Evolutionary conservation across 2,113 vertebrate genomes (phyloP), one percentile per base, ranked within the genome.

Genomic region (Aleadryas rufinucha): DNA sequence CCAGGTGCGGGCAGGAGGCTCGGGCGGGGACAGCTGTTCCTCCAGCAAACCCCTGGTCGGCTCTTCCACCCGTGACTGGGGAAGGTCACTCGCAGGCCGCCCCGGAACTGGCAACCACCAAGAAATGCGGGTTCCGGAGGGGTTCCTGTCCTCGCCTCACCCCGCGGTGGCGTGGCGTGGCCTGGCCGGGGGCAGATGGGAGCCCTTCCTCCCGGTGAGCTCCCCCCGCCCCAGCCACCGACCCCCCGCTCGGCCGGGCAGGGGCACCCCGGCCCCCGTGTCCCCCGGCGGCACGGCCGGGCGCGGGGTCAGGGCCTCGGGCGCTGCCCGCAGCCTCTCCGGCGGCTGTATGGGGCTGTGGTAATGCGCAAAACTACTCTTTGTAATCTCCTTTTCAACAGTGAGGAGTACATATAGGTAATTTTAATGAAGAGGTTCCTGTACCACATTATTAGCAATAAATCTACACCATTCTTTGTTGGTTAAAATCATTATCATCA

Each of bases 401-500:
- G 87, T 50, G 63, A 96, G 97, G 97, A 98, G 97, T 96, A 98
- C 97, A 97, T 98, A 97, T 96, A 98, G 97, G 98, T 97, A 96
- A 97, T 98, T 98, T 98, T 98, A 98, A 98, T 98, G 97, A 98
- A 98, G 98, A 98, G 97, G 97, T 98, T 98, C 98, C 98, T 98
- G 98, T 98, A 98, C 97, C 98, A 98, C 98, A 98, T 99, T 98
- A 98, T 98, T 99, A 98, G 98, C 98, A 98, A 98, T 99, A 99
- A 98, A 98, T 98, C 98, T 99, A 98, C 98, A 98, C 98, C 97
- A 97, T 98, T 98, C 98, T 98, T 98, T 98, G 98, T 98, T 98
- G 98, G 98, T 98, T 98, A 98, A 98, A 98, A 98, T 98, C 98
- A 98, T 99, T 98, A 98, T 98, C 98, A 98, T 98, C 98, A 98